Conservation (phyloP, 92 coral and sea anemone genomes). For the Virgularia gustaviana region DNA sequence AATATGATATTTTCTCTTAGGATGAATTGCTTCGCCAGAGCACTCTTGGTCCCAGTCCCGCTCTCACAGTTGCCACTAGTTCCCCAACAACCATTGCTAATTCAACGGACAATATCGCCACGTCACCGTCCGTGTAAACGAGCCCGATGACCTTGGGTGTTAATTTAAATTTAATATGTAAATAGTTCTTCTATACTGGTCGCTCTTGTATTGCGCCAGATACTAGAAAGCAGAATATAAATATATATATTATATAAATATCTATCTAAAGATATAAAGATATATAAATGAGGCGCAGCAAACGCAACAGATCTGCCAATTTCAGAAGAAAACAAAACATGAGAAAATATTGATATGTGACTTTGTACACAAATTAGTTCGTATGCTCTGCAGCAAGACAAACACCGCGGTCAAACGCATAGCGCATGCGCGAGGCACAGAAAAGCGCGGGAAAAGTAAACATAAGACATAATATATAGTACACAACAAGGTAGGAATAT, state of each 20-base stretch:
- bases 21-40: slow-evolving; percentile 31
- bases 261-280: slow-evolving; percentile 26
- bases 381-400: too few relatives aligned
- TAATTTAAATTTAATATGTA: slow-evolving; percentile 28
- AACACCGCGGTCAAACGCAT: too few relatives aligned
- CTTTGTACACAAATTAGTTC: too few relatives aligned
- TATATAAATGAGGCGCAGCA: too few relatives aligned
- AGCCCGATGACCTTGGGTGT: slow-evolving; percentile 3
- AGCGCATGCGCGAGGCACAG: too few relatives aligned
- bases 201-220: slow-evolving; percentile 8
- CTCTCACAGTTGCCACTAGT: slow-evolving; percentile 5
- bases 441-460: too few relatives aligned
- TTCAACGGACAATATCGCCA: slow-evolving; percentile 4
- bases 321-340: too few relatives aligned
- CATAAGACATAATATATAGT: too few relatives aligned
- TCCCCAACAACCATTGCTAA: not conserved
- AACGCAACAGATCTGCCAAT: too few relatives aligned
- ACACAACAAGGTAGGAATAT: too few relatives aligned
- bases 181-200: slow-evolving; percentile 15
- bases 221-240: slow-evolving; percentile 28
- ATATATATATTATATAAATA: slow-evolving; percentile 33
- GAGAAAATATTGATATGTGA: too few relatives aligned
- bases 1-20: not conserved
- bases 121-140: slow-evolving; percentile 9
- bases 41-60: slow-evolving; percentile 3